Evolutionary conservation across 2,113 vertebrate species (phyloP).

Genomic region (Bagarius yarrelli): DNA sequence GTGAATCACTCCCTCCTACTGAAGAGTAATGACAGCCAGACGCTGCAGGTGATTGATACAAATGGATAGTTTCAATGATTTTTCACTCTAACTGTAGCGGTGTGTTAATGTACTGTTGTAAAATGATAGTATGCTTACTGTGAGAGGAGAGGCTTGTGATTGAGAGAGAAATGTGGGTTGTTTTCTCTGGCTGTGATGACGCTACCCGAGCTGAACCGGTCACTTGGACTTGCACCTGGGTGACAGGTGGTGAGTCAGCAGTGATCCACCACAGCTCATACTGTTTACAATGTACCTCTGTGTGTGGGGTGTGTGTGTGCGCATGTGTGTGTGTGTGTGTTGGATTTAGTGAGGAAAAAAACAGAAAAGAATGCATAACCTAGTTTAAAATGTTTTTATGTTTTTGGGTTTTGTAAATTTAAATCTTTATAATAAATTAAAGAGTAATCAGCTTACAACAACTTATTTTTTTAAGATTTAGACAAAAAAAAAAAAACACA

Average conservation of each 20-base stretch:
- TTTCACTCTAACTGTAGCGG: conserved; percentile 3
- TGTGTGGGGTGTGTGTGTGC: conserved; percentile 36
- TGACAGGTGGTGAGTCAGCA: conserved; percentile 56
- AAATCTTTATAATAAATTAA: not conserved
- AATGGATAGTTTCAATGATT: conserved; percentile 23
- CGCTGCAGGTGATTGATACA: conserved; percentile 19
- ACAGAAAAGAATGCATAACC: conserved; percentile 28
- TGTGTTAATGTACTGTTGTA: not conserved
- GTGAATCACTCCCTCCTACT: conserved; percentile 28
- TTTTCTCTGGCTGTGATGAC: conserved; percentile 44
- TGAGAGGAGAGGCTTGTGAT: not conserved
- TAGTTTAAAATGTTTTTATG: not conserved
- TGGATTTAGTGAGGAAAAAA: conserved; percentile 45
- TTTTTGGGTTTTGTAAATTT: not conserved
- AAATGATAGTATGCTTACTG: not conserved
- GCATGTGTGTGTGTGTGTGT: conserved; percentile 22
- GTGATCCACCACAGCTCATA: conserved; percentile 42
- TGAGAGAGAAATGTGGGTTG: conserved; percentile 31
- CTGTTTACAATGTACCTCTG: conserved; percentile 46
- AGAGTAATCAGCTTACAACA: not conserved
- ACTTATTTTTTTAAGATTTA: no score
- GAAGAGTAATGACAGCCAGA: not conserved
- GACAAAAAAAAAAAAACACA: no score
- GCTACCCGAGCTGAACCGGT: conserved; percentile 38
- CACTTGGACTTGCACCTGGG: conserved; percentile 54